Evolutionary conservation across 2,888 invertebrate species (phyloP).

Genomic region (Cheilosia soror): DNA sequence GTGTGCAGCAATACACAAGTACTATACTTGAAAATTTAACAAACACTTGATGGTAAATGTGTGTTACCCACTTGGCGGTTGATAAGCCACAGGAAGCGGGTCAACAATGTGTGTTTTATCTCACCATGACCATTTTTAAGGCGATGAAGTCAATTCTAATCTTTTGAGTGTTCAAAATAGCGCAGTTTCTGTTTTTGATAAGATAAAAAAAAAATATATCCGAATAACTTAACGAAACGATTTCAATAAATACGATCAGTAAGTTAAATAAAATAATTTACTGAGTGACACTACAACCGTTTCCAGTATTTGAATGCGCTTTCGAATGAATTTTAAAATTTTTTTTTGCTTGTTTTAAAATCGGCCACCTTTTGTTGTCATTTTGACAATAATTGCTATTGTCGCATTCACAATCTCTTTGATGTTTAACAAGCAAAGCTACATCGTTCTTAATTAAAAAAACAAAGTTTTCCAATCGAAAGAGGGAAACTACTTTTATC

Average conservation of each 20-base stretch:
- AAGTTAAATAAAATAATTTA: too few species aligned
- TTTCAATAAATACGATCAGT: too few species aligned
- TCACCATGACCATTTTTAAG: background rate
- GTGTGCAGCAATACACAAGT: background rate
- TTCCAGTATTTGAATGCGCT: too few species aligned
- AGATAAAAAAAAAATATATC: slow-evolving; percentile 9
- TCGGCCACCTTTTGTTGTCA: too few species aligned
- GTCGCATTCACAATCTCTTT: too few species aligned
- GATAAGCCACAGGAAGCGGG: slow-evolving; percentile 10
- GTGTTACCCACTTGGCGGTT: background rate
- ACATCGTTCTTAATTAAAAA: too few species aligned
- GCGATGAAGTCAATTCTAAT: slow-evolving; percentile 4
- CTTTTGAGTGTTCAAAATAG: background rate
- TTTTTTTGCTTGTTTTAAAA: too few species aligned
- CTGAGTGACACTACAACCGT: fast-evolving
- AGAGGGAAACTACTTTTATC: background rate
- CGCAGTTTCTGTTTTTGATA: background rate
- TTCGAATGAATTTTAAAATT: too few species aligned
- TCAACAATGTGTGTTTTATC: slow-evolving; percentile 1
- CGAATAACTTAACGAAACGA: background rate
- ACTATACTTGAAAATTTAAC: background rate
- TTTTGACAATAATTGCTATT: too few species aligned
- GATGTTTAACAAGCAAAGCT: too few species aligned
- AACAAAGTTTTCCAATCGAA: background rate
- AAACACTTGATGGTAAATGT: background rate